phyloP scores from a whole-genome alignment of 2,888 invertebrate genomes.

The Napeogenes inachia region DNA sequence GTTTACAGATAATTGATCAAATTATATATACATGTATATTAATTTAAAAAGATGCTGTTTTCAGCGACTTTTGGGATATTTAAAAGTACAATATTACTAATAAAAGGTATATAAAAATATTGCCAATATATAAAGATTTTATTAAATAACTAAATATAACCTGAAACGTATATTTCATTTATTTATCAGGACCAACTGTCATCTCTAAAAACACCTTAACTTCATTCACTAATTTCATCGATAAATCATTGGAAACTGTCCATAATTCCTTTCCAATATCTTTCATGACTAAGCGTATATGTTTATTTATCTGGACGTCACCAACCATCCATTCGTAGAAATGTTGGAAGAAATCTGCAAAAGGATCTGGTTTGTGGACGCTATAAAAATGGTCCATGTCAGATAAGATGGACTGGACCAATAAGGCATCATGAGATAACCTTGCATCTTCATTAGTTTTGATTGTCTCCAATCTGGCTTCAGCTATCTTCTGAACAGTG shows the following conservation, averaged over 20 bases:
- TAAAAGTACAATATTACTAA: no score
- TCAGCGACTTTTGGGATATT: no score
- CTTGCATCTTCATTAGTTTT: conserved; percentile 27
- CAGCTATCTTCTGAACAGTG: conserved; percentile 42
- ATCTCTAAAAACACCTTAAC: conserved; percentile 54
- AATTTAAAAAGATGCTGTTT: no score
- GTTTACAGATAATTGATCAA: no score
- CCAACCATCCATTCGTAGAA: conserved; percentile 37
- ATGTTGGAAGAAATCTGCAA: conserved; percentile 42
- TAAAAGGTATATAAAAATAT: no score
- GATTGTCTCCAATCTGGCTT: conserved; percentile 39
- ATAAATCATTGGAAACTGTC: conserved; percentile 37
- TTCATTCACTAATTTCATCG: conserved; percentile 47
- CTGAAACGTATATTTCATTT: not conserved
- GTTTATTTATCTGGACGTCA: conserved; percentile 33
- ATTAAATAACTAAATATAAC: no score
- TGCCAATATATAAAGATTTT: no score
- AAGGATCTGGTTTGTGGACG: conserved; percentile 41
- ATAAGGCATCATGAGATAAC: conserved; percentile 43
- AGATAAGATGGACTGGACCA: conserved; percentile 53
- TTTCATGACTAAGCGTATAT: conserved; percentile 38
- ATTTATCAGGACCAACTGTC: conserved; percentile 46
- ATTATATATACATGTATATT: no score
- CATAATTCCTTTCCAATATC: conserved; percentile 38
- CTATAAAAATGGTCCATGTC: conserved; percentile 57